Evolutionary conservation across 2,113 vertebrate species (phyloP).

Genomic region (Cisticola juncidis): DNA sequence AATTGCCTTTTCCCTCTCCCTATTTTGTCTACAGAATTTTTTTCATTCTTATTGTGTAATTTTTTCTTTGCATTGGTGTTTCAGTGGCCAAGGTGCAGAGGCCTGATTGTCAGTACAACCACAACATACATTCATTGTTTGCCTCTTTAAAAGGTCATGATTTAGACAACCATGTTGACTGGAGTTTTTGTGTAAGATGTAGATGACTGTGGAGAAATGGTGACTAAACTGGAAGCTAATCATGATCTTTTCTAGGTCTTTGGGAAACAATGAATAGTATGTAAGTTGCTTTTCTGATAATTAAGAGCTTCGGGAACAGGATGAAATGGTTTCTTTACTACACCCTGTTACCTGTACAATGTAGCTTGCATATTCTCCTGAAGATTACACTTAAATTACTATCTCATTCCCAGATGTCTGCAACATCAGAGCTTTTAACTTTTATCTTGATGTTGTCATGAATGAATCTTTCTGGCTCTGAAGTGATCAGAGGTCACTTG

Average conservation of each 20-base stretch:
- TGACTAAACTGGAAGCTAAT: background rate
- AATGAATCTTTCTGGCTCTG: background rate
- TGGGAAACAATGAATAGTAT: background rate
- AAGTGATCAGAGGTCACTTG: constrained; percentile 11
- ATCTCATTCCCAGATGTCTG: background rate
- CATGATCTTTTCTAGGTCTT: background rate
- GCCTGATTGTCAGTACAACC: background rate
- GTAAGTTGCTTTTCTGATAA: background rate
- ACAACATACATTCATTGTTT: background rate
- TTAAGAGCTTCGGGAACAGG: background rate
- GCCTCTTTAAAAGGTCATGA: background rate
- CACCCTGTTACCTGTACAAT: background rate
- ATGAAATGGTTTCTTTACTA: background rate
- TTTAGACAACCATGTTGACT: background rate
- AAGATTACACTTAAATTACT: background rate
- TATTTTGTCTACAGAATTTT: background rate
- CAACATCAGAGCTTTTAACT: constrained; percentile 20
- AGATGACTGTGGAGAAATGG: background rate
- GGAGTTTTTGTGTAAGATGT: background rate
- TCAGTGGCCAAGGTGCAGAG: background rate
- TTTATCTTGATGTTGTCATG: background rate
- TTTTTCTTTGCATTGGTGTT: background rate
- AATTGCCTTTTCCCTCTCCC: background rate
- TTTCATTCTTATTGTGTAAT: background rate
- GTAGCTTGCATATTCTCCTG: background rate